Percentiles rank a stretch among this genome's conserved stretches.
These are phyloP conservation scores for Malurus splendens DNA, from an alignment of 2,797 vertebrate genomes.

Conservation along the genomic window DNA sequence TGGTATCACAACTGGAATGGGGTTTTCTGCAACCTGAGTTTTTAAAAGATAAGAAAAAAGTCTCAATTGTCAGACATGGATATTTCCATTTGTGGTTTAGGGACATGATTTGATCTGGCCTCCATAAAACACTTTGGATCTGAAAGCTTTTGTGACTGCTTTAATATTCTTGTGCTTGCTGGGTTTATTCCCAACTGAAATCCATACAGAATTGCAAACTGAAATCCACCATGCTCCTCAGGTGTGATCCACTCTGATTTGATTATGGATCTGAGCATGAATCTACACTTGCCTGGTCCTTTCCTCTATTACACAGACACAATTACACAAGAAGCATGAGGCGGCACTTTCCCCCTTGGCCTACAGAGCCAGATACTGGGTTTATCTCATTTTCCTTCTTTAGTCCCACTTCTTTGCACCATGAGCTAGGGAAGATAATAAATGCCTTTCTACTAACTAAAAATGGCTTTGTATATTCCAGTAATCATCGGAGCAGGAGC, in stretches of 20 bases:
- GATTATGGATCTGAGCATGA: neutral
- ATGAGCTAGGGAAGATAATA: neutral
- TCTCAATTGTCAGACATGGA: neutral
- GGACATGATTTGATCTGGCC: neutral
- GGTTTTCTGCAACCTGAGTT: neutral
- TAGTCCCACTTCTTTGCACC: neutral
- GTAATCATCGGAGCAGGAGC: neutral
- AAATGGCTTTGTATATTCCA: neutral
- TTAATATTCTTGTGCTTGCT: neutral
- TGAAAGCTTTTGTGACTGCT: neutral
- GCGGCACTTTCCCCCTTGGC: neutral
- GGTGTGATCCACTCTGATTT: neutral
- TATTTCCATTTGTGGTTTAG: neutral
- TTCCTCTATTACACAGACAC: neutral
- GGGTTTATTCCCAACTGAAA: neutral
- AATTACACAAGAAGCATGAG: fast-evolving
- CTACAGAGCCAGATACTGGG: neutral
- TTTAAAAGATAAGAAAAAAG: neutral
- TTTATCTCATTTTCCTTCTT: neutral
- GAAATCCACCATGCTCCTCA: neutral
- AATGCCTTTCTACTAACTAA: neutral
- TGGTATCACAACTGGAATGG: neutral
- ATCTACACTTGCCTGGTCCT: neutral
- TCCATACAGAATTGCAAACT: neutral
- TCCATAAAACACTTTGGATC: neutral